phyloP scores from a whole-genome alignment of 2,888 invertebrate species.

The Xylota sylvarum region DNA sequence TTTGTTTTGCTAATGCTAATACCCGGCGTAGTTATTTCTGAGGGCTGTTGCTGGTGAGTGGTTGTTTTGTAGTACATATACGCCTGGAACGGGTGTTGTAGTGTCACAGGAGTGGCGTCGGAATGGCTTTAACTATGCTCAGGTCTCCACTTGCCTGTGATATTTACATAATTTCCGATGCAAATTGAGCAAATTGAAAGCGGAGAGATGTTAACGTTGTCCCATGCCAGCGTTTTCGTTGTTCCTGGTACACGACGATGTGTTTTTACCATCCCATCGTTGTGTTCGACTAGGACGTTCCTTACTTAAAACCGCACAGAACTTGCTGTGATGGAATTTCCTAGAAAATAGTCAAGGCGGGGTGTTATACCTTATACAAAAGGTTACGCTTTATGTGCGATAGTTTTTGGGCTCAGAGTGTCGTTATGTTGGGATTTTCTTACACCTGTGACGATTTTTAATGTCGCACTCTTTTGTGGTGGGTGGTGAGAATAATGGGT shows the following conservation, averaged over 20 bases:
- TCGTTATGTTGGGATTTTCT: constrained; percentile 71
- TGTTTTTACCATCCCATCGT: constrained; percentile 9
- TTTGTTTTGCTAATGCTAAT: constrained; percentile 76
- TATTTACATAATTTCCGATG: constrained; percentile 77
- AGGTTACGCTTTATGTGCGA: constrained; percentile 63
- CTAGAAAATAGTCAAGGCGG: not conserved
- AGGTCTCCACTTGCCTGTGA: constrained; percentile 73
- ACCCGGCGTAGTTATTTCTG: constrained; percentile 73
- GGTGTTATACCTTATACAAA: constrained; percentile 20
- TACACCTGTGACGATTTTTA: constrained; percentile 76
- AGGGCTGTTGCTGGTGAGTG: constrained; percentile 55
- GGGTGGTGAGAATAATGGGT: not conserved
- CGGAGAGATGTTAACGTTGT: constrained; percentile 75
- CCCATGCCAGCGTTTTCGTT: constrained; percentile 66
- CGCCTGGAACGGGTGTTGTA: constrained; percentile 41
- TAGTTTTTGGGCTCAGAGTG: constrained; percentile 71
- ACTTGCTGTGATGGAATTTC: constrained; percentile 69
- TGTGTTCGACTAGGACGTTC: constrained; percentile 39
- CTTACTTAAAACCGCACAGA: constrained; percentile 51
- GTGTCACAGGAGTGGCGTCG: constrained; percentile 68
- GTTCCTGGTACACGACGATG: constrained; percentile 37
- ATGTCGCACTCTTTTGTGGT: constrained; percentile 47
- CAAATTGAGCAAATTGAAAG: constrained; percentile 77
- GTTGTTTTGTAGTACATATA: constrained; percentile 2
- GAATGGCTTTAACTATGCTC: constrained; percentile 75